Evolutionary conservation across 2,113 vertebrate species (phyloP), one percentile per base, ranked within the genome.

Genomic region (Ptilonorhynchus violaceus): DNA sequence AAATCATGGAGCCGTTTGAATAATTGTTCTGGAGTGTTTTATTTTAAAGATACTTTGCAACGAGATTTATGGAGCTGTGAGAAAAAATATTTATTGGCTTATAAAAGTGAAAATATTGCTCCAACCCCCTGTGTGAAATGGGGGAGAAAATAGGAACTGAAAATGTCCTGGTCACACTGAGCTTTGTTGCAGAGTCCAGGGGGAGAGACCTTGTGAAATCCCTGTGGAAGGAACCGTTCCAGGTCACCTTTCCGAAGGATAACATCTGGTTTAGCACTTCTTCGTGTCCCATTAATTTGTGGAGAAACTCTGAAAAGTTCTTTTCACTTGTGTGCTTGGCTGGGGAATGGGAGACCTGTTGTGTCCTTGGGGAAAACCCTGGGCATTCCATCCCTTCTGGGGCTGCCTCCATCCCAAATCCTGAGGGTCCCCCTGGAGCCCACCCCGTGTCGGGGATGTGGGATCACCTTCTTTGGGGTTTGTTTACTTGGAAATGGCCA

Each of bases 121-220:
- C 42, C 86, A 95, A 85, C 42, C 86, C 69, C 6, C 6, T 62
- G 79, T 97, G 92, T 95, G 96, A 97, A 97, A 97, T n/a, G 73
- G 59, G 58, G 95, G 77, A 85, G 66, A 72, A 94, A 94, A 97
- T 39, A 96, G 96, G 97, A 97, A 96, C 88, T 94, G 96, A 96
- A 96, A 98, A 87, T 58, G 33, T 39, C 78, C 64, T 21, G 60
- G 47, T 91, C 82, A 88, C 42, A 27, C 55, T 53, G 79, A 85
- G 35, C 60, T 15, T 86, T 39, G 74, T 91, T 59, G 47, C 37
- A 55, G 82, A 56, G 86, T 19, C 55, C 47, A 23, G 31, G 77
- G 39, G 70, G 67, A 81, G 60, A 55, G 75, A 24, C 63, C 94
- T 97, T 85, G 41, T 62, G 93, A 97, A 98, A 96, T 92, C 49